Evolutionary conservation across 1,140 invertebrate species (phyloP), one percentile per base, ranked within the genome.

Genomic region (Steinernema khuongi): DNA sequence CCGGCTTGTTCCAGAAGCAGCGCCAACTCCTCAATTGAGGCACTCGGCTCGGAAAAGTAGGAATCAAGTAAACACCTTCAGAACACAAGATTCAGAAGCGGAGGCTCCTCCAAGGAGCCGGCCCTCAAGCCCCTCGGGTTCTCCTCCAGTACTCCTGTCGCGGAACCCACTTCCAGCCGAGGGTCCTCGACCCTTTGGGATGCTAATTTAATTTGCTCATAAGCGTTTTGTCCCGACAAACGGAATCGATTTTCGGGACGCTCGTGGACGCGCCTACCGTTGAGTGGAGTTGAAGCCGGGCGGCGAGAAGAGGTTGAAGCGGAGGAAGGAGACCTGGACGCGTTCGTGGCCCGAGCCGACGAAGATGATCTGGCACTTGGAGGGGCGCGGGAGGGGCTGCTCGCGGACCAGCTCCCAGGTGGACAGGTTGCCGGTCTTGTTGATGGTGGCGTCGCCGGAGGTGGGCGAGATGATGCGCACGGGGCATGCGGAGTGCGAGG

Each of bases 311-410:
- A 82, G 73, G 4, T 44, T 69, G 74, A 81, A 83, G 44, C 66
- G 60, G 11, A 69, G 68, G 69, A 81, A 81, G 43, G 74, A 77
- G 4, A 81, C 33, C 60, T 81, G 81, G 0, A 81, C 80, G 26
- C 73, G 70, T 70, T 81, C 80, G 31, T 81, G 73, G n/a, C 71
- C 68, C 1, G 80, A 79, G 19, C 79, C 80, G 19, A 81, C 31
- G 77, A 81, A 81, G 33, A 83, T 79, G 71, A 83, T 81, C 70
- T 81, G 79, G 70, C 81, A 81, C 68, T 83, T 74, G 50, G 50
- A 60, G 50, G 50, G 50, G 14, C 50, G 50, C 50, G 50, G 50
- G 11, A 60, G 50, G 4, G 11, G 50, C 14, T 22, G 14, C 14
- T 60, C 50, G 11, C 22, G 50, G 22, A 60, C 14, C 7, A 60